Evolutionary conservation across 2,797 vertebrate genomes (phyloP), one percentile per base, ranked within the genome.

Genomic region (Poeciliopsis turneri): DNA sequence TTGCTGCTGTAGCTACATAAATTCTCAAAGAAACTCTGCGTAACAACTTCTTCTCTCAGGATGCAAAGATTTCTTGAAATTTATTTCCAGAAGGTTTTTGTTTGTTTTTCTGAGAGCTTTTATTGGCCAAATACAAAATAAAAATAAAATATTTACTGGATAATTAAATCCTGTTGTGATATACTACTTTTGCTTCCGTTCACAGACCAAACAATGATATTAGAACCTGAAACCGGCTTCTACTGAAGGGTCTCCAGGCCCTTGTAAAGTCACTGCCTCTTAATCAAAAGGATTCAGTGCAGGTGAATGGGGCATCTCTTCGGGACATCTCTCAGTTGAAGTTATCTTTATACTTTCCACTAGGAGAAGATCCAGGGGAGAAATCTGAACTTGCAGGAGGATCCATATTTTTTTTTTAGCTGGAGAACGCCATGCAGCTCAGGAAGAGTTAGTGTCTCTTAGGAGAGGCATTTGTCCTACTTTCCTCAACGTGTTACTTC

Each of bases 1-100:
- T 84, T 77, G 86, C 83, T 89, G 79, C n/a, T 73, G 16, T 6
- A 12, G 23, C 36, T 25, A 41, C 7, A 10, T 64, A 46, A 18
- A 36, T 36, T 36, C 18, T 66, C 72, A 25, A 49, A 30, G 33
- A 73, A 72, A 74, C 3, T 23, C 36, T 74, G 43, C 23, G 2
- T 64, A 18, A 0, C 46, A 47, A 28, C 45, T 18, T 45, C 45
- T 68, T 45, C 69, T 13, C 28, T 41, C 18, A 36, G 30, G 33
- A 64, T 36, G 33, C 61, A 36, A 64, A 73, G 39, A 12, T 55
- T 41, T 9, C n/a, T 53, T 75, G 11, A 20, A 72, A 20, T 46
- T 18, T 46, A 16, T 72, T 15, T 47, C 15, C 46, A 23, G 20
- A 18, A 16, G n/a, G 11, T 10, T 47, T 28, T 45, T 4, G 13